Evolutionary conservation across 1,140 invertebrate genomes (phyloP), one percentile per base, ranked within the genome.

Genomic region (Drosophila auraria): DNA sequence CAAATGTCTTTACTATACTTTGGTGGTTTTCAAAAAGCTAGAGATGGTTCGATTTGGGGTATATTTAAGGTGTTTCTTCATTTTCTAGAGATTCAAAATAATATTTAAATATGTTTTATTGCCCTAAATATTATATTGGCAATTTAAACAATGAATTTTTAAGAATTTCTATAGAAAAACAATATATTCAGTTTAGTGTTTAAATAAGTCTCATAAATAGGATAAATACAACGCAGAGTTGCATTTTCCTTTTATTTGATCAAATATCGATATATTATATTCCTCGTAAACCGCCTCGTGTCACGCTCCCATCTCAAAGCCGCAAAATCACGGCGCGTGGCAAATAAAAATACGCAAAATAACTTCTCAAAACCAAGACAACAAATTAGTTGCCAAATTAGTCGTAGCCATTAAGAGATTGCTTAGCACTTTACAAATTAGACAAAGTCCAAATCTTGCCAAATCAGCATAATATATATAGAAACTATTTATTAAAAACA

Each of bases 361-460:
- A 56, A 51, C 23, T 56, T 73, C 66, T 0, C 64, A 75, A 74
- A 66, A 50, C 69, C 69, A 47, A 86, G 62, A 68, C 60, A 78
- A 78, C 77, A 66, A 87, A 87, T 86, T 86, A 64, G 78, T 73
- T 61, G 47, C 53, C 63, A 64, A 75, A 80, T 77, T 77, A 66
- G 61, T 54, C 42, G 49, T 25, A 77, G 62, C 62, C 54, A 77
- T 56, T 58, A 63, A 66, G 36, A 70, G 74, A 74, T 86, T 82
- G 78, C 60, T 86, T 77, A 80, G 76, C 83, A 87, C 80, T 83
- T 83, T 73, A 78, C 76, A 68, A 56, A 77, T 54, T 61, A 56
- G 60, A 53, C 73, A 69, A 74, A 56, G 33, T 15, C 40, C n/a
- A 49, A 50, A 50, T 44, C 68, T 56, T 50, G 27, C 27, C 25